Conservation (phyloP, 2,797 vertebrate genomes). For the Echeneis naucrates region DNA sequence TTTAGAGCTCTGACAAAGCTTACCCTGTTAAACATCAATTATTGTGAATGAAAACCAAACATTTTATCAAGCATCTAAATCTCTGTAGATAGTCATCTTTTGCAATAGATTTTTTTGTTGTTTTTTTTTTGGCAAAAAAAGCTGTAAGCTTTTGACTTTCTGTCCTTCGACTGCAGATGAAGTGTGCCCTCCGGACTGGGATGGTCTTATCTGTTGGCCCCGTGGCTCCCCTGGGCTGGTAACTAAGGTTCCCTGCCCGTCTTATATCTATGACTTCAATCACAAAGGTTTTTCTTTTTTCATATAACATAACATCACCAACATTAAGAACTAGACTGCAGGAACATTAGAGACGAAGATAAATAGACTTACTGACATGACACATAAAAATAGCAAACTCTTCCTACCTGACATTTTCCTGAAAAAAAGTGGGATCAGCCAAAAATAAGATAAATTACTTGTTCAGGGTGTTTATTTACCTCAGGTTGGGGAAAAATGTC, state of each 20-base stretch:
- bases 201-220: conserved; percentile 93
- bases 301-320: background rate
- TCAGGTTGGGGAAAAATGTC: no score
- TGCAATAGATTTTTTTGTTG: no score
- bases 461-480: background rate
- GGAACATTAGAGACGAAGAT: background rate
- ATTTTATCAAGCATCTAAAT: no score
- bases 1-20: no score
- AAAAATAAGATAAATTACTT: background rate
- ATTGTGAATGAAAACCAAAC: no score
- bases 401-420: background rate
- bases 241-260: conserved; percentile 87
- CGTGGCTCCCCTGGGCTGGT: conserved; percentile 85
- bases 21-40: no score
- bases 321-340: background rate
- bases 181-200: conserved; percentile 91
- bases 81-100: no score
- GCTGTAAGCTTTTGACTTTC: background rate
- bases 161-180: conserved; percentile 76
- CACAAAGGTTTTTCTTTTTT: conserved; percentile 85
- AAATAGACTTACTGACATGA: background rate
- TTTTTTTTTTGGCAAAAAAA: no score
- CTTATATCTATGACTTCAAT: conserved; percentile 93
- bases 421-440: background rate
- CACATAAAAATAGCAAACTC: background rate